Evolutionary conservation across 2,797 vertebrate genomes (phyloP), one percentile per base, ranked within the genome.

Genomic region (Coluber constrictor): DNA sequence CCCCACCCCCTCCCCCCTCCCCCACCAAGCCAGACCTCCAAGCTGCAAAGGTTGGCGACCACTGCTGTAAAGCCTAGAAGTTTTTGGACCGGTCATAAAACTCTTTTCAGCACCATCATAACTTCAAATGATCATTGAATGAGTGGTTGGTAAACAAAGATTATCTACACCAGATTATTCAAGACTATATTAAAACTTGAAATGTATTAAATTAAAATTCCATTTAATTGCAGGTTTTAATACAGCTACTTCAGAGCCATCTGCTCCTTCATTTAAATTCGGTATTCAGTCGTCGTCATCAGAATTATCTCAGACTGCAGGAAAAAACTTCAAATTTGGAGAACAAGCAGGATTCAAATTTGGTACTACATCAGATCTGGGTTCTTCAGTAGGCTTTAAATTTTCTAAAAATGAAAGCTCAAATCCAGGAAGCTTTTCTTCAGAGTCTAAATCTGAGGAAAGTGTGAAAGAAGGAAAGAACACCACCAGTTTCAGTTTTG

Each of bases 291-390:
- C 98, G 0, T 18, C 56, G 16, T 97, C 97, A 57, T 97, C 97
- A 88, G 98, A 97, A 54, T 96, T 98, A 91, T 96, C 97, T 55
- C 96, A 97, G 63, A 95, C 90, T 94, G 92, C 98, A 91, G 98
- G 97, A 95, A 91, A 93, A 51, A 97, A 96, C 87, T 98, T 99
- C 95, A 99, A 99, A 96, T 98, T 98, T 95, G 98, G 97, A 95
- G 97, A 97, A 83, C 98, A 97, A 20, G 98, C 93, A 88, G 98
- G 97, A 93, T 98, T 98, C 94, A 99, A 98, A 96, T 98, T 98
- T 0, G 98, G 98, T 6, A 89, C 96, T 92, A 92, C 96, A 7
- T 96, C 97, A 18, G 97, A 98, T 87, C 97, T 98, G 92, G 96
- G 95, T n/a, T 97, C 95, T 0, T 96, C 96, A 88, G 97, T 93